These are phyloP conservation scores for Threskiornis aethiopicus DNA, from an alignment of 2,797 vertebrate genomes.

Conservation along the genomic window DNA sequence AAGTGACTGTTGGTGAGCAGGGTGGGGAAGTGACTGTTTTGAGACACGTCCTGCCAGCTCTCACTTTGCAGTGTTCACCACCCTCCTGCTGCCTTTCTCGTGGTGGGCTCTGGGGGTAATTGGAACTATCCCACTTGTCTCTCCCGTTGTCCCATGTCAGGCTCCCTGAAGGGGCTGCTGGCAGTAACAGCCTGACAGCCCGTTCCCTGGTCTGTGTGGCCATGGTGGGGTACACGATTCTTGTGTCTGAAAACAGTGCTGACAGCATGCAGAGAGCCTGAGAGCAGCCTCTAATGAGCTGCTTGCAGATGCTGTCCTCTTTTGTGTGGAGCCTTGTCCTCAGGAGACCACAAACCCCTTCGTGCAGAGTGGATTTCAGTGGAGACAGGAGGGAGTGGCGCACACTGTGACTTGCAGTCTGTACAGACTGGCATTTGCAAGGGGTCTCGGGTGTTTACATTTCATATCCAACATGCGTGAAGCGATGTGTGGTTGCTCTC, in stretches of 20 bases:
- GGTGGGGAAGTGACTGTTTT: no score
- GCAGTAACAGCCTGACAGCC: background rate
- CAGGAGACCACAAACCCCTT: background rate
- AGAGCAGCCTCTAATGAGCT: background rate
- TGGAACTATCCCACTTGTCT: background rate
- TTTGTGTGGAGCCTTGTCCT: background rate
- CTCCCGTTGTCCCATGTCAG: background rate
- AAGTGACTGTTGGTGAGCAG: background rate
- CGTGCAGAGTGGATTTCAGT: background rate
- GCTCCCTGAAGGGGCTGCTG: background rate
- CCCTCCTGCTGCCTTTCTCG: background rate
- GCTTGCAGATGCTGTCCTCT: background rate
- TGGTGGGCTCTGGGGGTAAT: background rate
- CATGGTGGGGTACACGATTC: background rate
- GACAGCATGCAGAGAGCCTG: background rate
- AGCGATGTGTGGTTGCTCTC: background rate
- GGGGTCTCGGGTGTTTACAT: background rate
- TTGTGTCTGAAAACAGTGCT: background rate
- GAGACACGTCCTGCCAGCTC: background rate
- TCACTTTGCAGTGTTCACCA: background rate
- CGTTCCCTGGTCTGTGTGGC: rapidly evolving
- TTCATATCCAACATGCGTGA: background rate
- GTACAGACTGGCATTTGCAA: background rate
- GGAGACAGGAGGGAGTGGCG: background rate
- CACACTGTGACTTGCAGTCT: background rate